Conservation (phyloP, 2,888 invertebrate genomes). For the Luffia ferchaultella region DNA sequence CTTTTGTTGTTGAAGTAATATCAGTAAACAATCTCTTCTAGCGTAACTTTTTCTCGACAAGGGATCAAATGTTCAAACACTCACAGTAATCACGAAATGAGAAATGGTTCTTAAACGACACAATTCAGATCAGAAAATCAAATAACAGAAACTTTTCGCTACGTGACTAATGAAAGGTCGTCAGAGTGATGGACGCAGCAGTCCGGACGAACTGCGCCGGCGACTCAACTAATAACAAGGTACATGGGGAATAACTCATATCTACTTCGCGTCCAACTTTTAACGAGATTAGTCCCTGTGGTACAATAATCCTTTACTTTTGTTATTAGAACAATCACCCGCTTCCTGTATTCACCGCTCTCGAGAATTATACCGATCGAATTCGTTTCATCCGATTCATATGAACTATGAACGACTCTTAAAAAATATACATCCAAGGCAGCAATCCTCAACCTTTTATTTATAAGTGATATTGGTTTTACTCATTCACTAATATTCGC, state of each 20-base stretch:
- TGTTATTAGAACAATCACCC: conserved; percentile 3
- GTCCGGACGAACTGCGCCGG: conserved; percentile 1
- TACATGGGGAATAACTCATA: conserved; percentile 6
- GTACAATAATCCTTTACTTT: conserved; percentile 9
- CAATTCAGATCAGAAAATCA: conserved; percentile 14
- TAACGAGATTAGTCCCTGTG: conserved; percentile 10
- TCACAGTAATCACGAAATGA: background rate
- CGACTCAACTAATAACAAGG: conserved; percentile 3
- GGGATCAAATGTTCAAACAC: background rate
- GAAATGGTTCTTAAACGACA: background rate
- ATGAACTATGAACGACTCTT: background rate
- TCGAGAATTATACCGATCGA: background rate
- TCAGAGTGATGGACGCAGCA: conserved; percentile 28
- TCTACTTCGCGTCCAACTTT: conserved; percentile 9
- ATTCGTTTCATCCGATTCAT: conserved; percentile 1
- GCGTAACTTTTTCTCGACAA: too few relatives aligned
- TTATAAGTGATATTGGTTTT: too few relatives aligned
- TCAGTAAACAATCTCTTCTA: too few relatives aligned
- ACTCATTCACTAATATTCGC: too few relatives aligned
- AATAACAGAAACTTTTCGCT: conserved; percentile 26
- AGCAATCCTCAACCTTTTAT: too few relatives aligned
- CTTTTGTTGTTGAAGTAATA: too few relatives aligned
- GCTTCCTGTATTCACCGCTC: background rate
- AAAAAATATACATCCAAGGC: too few relatives aligned
- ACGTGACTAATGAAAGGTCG: conserved; percentile 31